These are phyloP conservation scores for Clamator glandarius DNA, from an alignment of 2,797 vertebrate genomes.

Conservation along the genomic window DNA sequence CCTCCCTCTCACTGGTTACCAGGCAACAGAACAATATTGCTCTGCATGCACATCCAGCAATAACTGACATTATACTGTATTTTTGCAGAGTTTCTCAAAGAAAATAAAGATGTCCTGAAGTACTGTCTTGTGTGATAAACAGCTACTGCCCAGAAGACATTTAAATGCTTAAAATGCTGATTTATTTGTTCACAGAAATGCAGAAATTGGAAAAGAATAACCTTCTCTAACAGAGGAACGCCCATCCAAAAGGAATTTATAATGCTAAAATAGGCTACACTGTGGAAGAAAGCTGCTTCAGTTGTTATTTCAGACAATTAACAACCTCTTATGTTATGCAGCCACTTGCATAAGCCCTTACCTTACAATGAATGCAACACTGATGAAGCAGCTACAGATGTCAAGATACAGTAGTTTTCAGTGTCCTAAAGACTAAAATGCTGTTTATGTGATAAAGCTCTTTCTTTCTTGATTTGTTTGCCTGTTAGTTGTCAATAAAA, in stretches of 20 bases:
- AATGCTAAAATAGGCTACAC: conserved; percentile 11
- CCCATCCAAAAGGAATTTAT: conserved; percentile 25
- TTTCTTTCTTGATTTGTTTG: background rate
- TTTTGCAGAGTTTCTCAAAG: conserved; percentile 62
- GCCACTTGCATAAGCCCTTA: conserved; percentile 12
- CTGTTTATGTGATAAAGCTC: background rate
- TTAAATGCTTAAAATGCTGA: conserved; percentile 6
- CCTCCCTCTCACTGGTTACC: conserved; percentile 71
- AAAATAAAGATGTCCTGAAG: conserved; percentile 61
- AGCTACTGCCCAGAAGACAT: conserved; percentile 32
- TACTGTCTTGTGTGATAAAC: conserved; percentile 29
- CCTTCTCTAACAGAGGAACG: conserved; percentile 1
- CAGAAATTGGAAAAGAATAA: background rate
- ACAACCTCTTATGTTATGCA: conserved; percentile 29
- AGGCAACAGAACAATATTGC: conserved; percentile 74
- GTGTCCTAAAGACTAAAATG: conserved; percentile 17
- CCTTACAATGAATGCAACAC: background rate
- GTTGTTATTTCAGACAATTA: conserved; percentile 42
- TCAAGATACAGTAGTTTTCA: conserved; percentile 1
- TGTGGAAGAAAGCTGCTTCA: conserved; percentile 1
- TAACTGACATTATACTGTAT: conserved; percentile 72
- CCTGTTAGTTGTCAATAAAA: background rate
- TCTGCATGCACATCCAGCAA: conserved; percentile 63
- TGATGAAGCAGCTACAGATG: conserved; percentile 2
- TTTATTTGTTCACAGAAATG: background rate